Evolutionary conservation across 2,113 vertebrate species (phyloP), one percentile per base, ranked within the genome.

Genomic region (Corythaeola cristata): DNA sequence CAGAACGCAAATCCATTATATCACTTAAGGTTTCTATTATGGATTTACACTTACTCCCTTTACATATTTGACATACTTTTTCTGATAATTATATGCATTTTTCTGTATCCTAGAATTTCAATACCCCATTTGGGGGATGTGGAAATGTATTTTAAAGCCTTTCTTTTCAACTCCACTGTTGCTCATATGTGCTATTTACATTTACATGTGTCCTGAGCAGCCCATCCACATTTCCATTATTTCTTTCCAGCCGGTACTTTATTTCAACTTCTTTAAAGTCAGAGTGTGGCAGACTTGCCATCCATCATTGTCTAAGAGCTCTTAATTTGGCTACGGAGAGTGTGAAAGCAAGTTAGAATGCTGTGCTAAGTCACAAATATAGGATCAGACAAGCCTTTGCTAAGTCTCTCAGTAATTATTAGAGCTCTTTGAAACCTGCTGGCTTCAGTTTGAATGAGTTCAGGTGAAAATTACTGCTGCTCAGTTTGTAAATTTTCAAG

Each of bases 221-320:
- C 23, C 74, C 66, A 85, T 89, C 45, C 91, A 76, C 71, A 84
- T 92, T 95, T 89, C 76, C 76, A 88, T 86, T 89, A 90, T 74
- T 81, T 89, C 64, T 93, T 93, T 85, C 32, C 55, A 91, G 50
- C 79, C 91, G 72, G 87, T 91, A 93, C 88, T 96, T 91, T 93
- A 90, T 96, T 94, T 95, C 85, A 95, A 92, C 89, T 92, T 94
- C 86, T 95, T 85, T 78, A 89, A 64, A 94, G 92, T 95, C 83
- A 93, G 35, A 94, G 63, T 69, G 81, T 64, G 59, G 90, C 53
- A 89, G 72, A 45, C 50, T 85, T 92, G 64, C 69, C 78, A 90
- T 94, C 95, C 75, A 88, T 91, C 91, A 93, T 69, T 53, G 90
- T 92, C 81, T 79, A 82, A 82, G 56, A 53, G 66, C 78, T 91